Evolutionary conservation across 2,113 vertebrate genomes (phyloP).

Genomic region (Neoarius graeffei): DNA sequence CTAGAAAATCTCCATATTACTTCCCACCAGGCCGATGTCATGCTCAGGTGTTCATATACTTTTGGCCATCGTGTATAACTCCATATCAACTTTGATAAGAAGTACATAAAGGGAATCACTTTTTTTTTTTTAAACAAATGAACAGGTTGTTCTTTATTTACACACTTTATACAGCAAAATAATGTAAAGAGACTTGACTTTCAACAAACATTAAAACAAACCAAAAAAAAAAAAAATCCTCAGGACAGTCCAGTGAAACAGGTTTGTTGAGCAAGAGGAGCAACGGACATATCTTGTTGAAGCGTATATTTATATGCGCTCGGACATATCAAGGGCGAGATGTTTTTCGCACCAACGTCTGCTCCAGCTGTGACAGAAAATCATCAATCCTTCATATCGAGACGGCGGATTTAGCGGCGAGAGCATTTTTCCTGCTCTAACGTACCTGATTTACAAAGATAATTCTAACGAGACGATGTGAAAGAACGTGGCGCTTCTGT

Average conservation of each 20-base stretch:
- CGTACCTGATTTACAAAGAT: background rate
- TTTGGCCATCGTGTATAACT: background rate
- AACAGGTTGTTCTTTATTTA: conserved; percentile 37
- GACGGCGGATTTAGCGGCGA: background rate
- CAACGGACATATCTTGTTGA: background rate
- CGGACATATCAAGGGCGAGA: background rate
- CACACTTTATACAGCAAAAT: conserved; percentile 7
- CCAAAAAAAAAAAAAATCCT: background rate
- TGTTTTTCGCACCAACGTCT: background rate
- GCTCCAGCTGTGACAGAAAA: background rate
- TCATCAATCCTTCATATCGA: background rate
- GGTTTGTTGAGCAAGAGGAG: background rate
- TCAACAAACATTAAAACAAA: conserved; percentile 8
- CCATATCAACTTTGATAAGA: background rate
- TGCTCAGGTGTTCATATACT: background rate
- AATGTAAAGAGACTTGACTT: background rate
- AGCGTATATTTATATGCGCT: background rate
- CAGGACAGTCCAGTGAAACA: too few relatives aligned
- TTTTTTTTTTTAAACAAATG: conserved; percentile 3
- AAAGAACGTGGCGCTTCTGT: background rate
- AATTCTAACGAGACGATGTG: background rate
- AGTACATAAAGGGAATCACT: background rate
- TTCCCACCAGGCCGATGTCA: too few relatives aligned
- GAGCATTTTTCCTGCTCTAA: background rate
- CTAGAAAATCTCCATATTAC: background rate